Conservation (phyloP, 1,140 invertebrate genomes). For the Drosophila mayri region DNA sequence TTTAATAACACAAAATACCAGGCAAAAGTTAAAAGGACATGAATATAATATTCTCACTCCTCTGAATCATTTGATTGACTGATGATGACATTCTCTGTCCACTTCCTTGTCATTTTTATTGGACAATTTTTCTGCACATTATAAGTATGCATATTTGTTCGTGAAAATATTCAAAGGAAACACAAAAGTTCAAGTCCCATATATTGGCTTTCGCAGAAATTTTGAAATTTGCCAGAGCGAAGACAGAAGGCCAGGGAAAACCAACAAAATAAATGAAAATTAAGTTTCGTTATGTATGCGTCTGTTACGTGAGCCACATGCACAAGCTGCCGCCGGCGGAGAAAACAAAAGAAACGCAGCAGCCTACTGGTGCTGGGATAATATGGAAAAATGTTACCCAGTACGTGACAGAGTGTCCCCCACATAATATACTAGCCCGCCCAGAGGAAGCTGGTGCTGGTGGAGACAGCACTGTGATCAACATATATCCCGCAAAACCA, state of each 20-base stretch:
- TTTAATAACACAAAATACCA: neutral
- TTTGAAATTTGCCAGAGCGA: constrained; percentile 9
- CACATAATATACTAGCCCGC: constrained; percentile 8
- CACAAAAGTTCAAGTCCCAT: neutral
- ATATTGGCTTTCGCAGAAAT: constrained; percentile 5
- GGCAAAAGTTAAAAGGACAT: neutral
- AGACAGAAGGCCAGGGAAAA: constrained; percentile 11
- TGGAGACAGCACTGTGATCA: neutral
- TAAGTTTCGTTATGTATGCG: constrained; percentile 81
- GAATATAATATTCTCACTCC: constrained; percentile 1
- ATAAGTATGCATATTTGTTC: neutral
- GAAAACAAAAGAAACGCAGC: constrained; percentile 9
- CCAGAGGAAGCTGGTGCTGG: neutral
- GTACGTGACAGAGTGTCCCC: constrained; percentile 62
- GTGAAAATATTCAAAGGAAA: constrained; percentile 5
- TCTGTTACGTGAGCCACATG: constrained; percentile 76
- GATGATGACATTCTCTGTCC: neutral
- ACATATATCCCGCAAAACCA: constrained; percentile 6
- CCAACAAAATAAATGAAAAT: constrained; percentile 61
- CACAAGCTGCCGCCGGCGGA: constrained; percentile 21
- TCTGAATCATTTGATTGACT: neutral
- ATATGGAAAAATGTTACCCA: constrained; percentile 66
- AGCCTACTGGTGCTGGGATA: constrained; percentile 44
- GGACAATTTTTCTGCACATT: neutral
- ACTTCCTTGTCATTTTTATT: neutral